A percentile compares a stretch with the other conserved stretches of the same genome.
Evolutionary conservation across 2,113 vertebrate genomes (phyloP).

Genomic region (Apeltes quadracus): DNA sequence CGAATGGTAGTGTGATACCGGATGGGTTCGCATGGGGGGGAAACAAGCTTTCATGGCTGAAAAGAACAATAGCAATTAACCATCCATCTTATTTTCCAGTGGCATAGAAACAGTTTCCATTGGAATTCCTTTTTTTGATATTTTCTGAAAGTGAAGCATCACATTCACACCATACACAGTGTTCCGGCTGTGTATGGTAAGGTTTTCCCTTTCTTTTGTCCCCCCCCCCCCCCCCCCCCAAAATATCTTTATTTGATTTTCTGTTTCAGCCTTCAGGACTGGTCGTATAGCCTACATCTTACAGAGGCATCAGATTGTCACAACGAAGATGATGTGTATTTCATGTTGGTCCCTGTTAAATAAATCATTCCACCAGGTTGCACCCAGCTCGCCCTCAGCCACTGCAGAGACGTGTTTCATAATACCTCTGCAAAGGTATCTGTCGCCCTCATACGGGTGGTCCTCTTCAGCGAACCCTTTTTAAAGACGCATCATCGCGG

Average conservation of each 20-base stretch:
- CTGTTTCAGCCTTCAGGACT: conserved; percentile 73
- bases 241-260: conserved; percentile 70
- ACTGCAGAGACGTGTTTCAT: conserved; percentile 62
- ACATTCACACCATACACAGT: conserved; percentile 81
- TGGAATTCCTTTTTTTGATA: conserved; percentile 67
- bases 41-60: conserved; percentile 56
- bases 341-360: conserved; percentile 48
- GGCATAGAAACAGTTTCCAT: conserved; percentile 70
- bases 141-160: conserved; percentile 72
- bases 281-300: conserved; percentile 81
- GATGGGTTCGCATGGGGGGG: conserved; percentile 27
- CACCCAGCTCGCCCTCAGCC: conserved; percentile 37
- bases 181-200: conserved; percentile 77
- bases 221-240: not conserved
- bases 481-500: too few relatives aligned
- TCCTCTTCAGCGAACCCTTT: conserved; percentile 2
- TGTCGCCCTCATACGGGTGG: conserved; percentile 1
- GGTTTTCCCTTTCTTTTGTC: conserved; percentile 52
- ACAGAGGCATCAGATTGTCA: conserved; percentile 65
- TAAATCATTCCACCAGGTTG: conserved; percentile 34
- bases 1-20: conserved; percentile 19
- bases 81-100: conserved; percentile 72
- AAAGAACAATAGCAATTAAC: conserved; percentile 72
- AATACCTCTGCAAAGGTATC: conserved; percentile 47
- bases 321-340: conserved; percentile 65